phyloP scores from a whole-genome alignment of 2,797 vertebrate species.

The Acomys russatus region DNA sequence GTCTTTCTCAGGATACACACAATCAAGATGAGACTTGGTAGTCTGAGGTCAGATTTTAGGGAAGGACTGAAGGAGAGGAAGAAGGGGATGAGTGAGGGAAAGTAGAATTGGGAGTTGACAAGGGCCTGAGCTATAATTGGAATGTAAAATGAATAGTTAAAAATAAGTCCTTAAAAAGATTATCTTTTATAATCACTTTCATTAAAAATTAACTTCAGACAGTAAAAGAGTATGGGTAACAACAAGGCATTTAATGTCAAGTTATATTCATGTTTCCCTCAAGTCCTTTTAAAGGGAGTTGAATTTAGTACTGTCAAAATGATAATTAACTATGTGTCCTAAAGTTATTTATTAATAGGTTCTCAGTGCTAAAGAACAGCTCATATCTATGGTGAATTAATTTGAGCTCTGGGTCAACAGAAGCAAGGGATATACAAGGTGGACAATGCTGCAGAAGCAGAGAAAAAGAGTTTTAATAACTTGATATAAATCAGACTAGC shows the following conservation, averaged over 20 bases:
- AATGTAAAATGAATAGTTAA: no score
- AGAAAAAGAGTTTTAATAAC: slow-evolving; percentile 82
- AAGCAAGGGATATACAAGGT: slow-evolving; percentile 82
- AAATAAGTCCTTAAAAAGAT: neutral
- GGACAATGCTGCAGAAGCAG: slow-evolving; percentile 75
- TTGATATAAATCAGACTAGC: slow-evolving; percentile 74
- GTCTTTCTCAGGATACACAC: no score
- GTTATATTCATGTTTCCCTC: slow-evolving; percentile 62
- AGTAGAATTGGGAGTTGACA: no score
- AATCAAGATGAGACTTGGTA: no score
- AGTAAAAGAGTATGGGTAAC: slow-evolving; percentile 39
- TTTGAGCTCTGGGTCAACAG: slow-evolving; percentile 83
- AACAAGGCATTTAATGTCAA: slow-evolving; percentile 8
- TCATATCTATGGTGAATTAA: slow-evolving; percentile 86
- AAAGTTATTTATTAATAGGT: slow-evolving; percentile 88
- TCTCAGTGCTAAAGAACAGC: slow-evolving; percentile 88
- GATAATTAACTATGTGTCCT: slow-evolving; percentile 88
- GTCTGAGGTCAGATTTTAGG: no score
- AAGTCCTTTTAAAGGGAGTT: slow-evolving; percentile 70
- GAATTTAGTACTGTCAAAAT: slow-evolving; percentile 72
- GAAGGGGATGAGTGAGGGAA: no score
- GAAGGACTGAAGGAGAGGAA: no score
- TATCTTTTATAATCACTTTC: neutral
- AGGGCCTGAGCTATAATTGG: no score
- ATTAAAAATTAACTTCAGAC: slow-evolving; percentile 10